A percentile compares a stretch with the other conserved stretches of the same genome.
These are phyloP conservation scores for Manis pentadactyla DNA, from an alignment of 2,797 vertebrate genomes.

Conservation along the genomic window DNA sequence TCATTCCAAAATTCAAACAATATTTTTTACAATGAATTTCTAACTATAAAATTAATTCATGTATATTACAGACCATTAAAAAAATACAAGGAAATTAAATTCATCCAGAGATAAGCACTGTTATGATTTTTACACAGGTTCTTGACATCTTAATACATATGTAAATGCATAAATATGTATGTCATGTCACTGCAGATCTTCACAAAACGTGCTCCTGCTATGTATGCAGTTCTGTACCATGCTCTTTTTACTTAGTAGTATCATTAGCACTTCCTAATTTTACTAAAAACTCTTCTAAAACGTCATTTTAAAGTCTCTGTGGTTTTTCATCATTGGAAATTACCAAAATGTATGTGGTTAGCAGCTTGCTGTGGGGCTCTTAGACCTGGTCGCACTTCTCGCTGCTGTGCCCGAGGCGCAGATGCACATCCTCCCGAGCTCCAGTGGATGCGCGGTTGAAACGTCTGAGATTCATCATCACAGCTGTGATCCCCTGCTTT, in stretches of 20 bases:
- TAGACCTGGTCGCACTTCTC: neutral
- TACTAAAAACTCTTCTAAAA: neutral
- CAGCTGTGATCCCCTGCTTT: neutral
- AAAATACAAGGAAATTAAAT: neutral
- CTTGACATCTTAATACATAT: neutral
- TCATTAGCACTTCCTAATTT: neutral
- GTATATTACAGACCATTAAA: neutral
- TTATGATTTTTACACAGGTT: neutral
- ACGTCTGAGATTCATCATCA: neutral
- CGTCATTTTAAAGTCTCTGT: neutral
- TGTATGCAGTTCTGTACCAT: too few relatives aligned
- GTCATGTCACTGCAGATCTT: neutral
- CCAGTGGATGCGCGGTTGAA: neutral
- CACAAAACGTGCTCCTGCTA: neutral
- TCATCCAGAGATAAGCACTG: neutral
- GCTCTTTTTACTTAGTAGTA: neutral
- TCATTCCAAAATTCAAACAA: neutral
- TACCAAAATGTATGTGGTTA: neutral
- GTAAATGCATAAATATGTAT: neutral
- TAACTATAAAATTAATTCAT: neutral
- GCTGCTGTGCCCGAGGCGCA: neutral
- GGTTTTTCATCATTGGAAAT: neutral
- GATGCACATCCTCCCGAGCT: too few relatives aligned
- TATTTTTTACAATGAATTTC: neutral
- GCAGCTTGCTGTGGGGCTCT: neutral